phyloP scores from a whole-genome alignment of 35 echinoderm and acorn worm genomes.

The Ptychodera flava region DNA sequence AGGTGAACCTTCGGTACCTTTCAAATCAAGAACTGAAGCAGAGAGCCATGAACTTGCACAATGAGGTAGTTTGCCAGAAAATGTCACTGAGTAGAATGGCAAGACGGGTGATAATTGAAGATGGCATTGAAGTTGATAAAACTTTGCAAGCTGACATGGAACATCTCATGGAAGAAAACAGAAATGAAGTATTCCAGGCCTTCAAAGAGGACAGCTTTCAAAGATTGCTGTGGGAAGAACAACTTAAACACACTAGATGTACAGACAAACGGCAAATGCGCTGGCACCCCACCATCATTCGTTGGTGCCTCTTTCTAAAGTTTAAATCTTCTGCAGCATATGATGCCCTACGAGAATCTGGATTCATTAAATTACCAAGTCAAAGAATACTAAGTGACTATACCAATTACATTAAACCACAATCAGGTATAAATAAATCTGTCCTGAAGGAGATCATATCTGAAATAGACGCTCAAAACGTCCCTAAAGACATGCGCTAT shows the following conservation, averaged over 20 bases:
- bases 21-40: too few species aligned
- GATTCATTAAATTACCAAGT: not conserved
- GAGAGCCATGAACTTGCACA: too few species aligned
- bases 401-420: not conserved
- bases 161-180: too few species aligned
- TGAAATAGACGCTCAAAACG: not conserved
- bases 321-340: not conserved
- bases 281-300: not conserved
- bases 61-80: too few species aligned
- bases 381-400: not conserved
- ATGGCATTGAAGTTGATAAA: too few species aligned
- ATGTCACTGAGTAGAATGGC: too few species aligned
- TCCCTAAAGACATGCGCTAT: constrained; percentile 6
- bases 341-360: not conserved
- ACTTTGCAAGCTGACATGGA: too few species aligned
- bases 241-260: not conserved
- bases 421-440: not conserved
- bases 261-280: not conserved
- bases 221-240: not conserved
- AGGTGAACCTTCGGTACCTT: too few species aligned
- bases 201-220: not conserved
- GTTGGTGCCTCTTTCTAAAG: not conserved
- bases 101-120: too few species aligned
- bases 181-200: too few species aligned
- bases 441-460: constrained; percentile 32